Evolutionary conservation across 2,113 vertebrate species (phyloP).

Genomic region (Mesocricetus auratus): DNA sequence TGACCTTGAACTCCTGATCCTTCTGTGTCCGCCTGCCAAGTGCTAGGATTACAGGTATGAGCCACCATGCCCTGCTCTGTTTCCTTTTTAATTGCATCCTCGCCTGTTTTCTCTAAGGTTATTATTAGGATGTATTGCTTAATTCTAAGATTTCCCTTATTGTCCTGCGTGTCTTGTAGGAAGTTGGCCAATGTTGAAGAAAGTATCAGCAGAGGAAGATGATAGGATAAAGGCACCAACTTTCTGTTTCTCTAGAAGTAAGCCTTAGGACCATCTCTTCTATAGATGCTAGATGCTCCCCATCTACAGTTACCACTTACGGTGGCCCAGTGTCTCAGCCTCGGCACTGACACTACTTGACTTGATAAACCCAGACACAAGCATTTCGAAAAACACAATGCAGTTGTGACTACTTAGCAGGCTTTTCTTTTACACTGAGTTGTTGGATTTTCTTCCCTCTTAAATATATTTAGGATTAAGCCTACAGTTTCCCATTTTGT

Average conservation of each 20-base stretch:
- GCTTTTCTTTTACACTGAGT: background rate
- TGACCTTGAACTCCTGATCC: background rate
- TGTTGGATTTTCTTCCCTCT: constrained; percentile 25
- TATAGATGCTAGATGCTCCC: background rate
- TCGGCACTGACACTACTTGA: background rate
- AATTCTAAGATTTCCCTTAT: background rate
- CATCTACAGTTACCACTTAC: background rate
- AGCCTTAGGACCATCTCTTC: background rate
- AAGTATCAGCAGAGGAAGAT: background rate
- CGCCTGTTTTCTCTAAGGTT: background rate
- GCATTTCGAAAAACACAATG: constrained; percentile 1
- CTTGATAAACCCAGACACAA: background rate
- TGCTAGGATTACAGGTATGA: background rate
- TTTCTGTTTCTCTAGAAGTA: background rate
- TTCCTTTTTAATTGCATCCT: background rate
- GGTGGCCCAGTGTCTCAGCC: background rate
- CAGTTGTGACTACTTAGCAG: background rate
- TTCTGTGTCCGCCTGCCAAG: no score
- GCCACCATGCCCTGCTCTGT: background rate
- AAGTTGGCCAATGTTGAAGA: background rate
- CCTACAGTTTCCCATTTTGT: background rate
- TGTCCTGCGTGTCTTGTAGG: background rate
- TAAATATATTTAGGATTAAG: constrained; percentile 15
- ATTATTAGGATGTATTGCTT: background rate
- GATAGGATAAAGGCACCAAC: background rate